Base-by-base conservation (phyloP, 2,113 vertebrate genomes). In the Menura novaehollandiae region DNA sequence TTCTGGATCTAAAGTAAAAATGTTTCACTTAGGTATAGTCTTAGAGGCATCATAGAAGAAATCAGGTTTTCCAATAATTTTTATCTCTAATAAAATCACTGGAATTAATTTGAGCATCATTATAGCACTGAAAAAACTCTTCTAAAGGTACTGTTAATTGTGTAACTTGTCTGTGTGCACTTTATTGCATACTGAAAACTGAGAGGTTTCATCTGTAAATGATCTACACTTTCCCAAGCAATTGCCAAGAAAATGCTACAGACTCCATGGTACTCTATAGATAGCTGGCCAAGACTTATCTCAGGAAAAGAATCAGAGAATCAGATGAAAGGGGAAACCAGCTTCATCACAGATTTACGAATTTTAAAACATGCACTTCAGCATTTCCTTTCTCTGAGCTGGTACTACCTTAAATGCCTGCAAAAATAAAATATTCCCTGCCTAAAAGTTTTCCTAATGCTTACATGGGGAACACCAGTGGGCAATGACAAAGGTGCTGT, bases 1-100 rank as follows among this genome's bases (percentile, higher is more conserved):
- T 98, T 97, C 96, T 90, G 87, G 94, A 98, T 97, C 95, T 87
- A 85, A 97, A 96, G 96, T 94, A 97, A 95, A 97, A 98, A 95
- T 96, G 94, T 97, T 98, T 97, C 97, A 97, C 95, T 98, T 98
- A 97, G 96, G 95, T 98, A 93, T 97, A 98, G 98, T 97, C 98
- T 98, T 97, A 97, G 97, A 97, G 94, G 84, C 97, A 97, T 83
- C 96, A 97, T 8, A 97, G 93, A 97, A 97, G 95, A 95, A 97
- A 96, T 59, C 71, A 85, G 93, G 87, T 95, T 96, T 98, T 96
- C 97, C 91, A 97, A 96, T 97, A 97, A 95, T 96, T 98, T 91
- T 98, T 96, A 87, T 95, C 96, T 97, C 93, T 96, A 96, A 97
- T 97, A 97, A 98, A 96, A 97, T 97, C 91, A 97, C 95, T 93